Conservation (phyloP, 2,888 invertebrate genomes). For the Cheilosia soror region DNA sequence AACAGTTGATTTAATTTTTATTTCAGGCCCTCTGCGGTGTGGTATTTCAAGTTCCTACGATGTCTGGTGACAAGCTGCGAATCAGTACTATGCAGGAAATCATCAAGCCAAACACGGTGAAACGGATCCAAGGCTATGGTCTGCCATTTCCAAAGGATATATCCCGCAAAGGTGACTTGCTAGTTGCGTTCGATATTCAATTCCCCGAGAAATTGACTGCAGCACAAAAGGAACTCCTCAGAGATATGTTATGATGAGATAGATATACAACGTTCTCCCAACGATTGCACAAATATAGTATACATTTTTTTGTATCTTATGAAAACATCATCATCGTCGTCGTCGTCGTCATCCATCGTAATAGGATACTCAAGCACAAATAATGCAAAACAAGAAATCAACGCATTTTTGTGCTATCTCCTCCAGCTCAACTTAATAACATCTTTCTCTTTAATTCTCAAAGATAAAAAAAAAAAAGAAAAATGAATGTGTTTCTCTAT, state of each 20-base stretch:
- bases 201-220: constrained; percentile 94
- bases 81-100: constrained; percentile 93
- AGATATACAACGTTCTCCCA: constrained; percentile 55
- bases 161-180: constrained; percentile 94
- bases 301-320: constrained; percentile 33
- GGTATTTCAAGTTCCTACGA: constrained; percentile 94
- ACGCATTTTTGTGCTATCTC: constrained; percentile 47
- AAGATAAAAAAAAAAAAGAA: constrained; percentile 49
- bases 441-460: constrained; percentile 68
- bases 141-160: constrained; percentile 97
- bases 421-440: constrained; percentile 61
- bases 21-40: constrained; percentile 96
- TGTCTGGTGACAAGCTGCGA: constrained; percentile 93
- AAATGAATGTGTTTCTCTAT: constrained; percentile 53
- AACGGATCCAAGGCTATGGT: constrained; percentile 95
- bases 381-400: constrained; percentile 25
- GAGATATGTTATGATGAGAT: constrained; percentile 90
- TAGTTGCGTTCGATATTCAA: constrained; percentile 97
- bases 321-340: constrained; percentile 29
- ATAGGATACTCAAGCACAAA: constrained; percentile 51
- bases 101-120: constrained; percentile 95
- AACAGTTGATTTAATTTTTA: background rate
- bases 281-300: constrained; percentile 46
- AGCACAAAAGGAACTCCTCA: constrained; percentile 94
- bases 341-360: constrained; percentile 32